Percentiles rank a stretch among this genome's conserved stretches.
Conservation (phyloP, 2,113 vertebrate species). For the rabbit (Oryctolagus cuniculus) region DNA sequence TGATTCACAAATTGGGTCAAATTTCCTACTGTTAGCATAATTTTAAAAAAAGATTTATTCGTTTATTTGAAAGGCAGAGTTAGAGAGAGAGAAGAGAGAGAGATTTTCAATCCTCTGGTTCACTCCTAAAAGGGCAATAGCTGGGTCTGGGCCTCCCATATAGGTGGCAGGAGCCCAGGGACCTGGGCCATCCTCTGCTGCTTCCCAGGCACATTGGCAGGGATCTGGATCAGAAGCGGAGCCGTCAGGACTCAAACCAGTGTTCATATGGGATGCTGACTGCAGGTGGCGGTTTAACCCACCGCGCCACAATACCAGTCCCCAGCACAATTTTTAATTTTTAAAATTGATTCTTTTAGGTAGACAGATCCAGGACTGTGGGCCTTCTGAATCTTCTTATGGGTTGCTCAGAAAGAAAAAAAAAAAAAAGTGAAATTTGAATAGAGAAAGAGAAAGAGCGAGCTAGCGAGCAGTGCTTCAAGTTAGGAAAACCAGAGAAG, state of each 20-base stretch:
- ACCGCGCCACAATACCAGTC: too few relatives aligned
- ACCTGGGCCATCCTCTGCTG: too few relatives aligned
- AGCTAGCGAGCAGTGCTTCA: background rate
- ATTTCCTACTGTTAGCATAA: conserved; percentile 44
- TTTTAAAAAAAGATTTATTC: background rate
- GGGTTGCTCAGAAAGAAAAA: conserved; percentile 12
- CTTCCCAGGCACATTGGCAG: too few relatives aligned
- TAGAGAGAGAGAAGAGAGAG: too few relatives aligned
- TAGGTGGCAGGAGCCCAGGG: too few relatives aligned
- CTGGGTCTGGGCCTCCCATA: too few relatives aligned
- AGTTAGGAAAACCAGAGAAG: conserved; percentile 23
- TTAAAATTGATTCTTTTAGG: background rate
- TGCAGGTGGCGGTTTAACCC: too few relatives aligned
- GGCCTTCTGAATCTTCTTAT: background rate
- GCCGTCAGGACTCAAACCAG: too few relatives aligned
- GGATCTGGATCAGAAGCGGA: too few relatives aligned
- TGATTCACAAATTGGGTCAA: background rate
- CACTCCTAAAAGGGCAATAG: too few relatives aligned
- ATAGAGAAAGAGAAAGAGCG: background rate
- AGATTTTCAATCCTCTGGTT: too few relatives aligned
- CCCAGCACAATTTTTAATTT: background rate
- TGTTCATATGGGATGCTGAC: too few relatives aligned
- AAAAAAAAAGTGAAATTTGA: background rate
- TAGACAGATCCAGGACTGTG: background rate
- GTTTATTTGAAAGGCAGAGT: background rate